Conservation (phyloP, 2,113 vertebrate species). For the Pontoporia blainvillei region DNA sequence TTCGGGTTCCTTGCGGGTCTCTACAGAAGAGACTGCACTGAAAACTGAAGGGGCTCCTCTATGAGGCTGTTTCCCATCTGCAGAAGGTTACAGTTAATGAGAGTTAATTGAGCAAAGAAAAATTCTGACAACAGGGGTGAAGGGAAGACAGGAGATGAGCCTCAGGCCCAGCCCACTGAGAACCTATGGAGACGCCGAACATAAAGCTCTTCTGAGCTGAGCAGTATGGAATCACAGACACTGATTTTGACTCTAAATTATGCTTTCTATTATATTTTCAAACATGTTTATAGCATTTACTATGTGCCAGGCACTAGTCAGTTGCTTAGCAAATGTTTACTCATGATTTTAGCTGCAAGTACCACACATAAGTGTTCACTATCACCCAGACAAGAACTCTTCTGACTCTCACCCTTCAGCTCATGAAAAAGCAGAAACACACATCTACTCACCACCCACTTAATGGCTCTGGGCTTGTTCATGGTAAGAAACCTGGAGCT, state of each 20-base stretch:
- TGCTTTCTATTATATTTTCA: conserved; percentile 6
- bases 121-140: background rate
- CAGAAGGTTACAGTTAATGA: background rate
- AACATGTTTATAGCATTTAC: background rate
- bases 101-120: background rate
- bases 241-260: background rate
- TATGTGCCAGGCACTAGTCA: background rate
- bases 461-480: background rate
- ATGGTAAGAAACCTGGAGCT: background rate
- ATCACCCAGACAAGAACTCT: background rate
- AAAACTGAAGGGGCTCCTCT: background rate
- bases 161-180: background rate
- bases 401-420: background rate
- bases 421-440: background rate
- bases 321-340: conserved; percentile 4
- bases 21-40: background rate
- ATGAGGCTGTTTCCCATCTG: background rate
- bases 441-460: background rate
- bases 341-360: background rate
- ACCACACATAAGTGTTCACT: background rate
- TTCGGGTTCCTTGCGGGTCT: background rate
- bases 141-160: background rate
- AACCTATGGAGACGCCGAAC: background rate
- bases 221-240: background rate
- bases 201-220: background rate